These are phyloP conservation scores for Phaenicophaeus curvirostris DNA, from an alignment of 2,797 vertebrate species.

Conservation along the genomic window DNA sequence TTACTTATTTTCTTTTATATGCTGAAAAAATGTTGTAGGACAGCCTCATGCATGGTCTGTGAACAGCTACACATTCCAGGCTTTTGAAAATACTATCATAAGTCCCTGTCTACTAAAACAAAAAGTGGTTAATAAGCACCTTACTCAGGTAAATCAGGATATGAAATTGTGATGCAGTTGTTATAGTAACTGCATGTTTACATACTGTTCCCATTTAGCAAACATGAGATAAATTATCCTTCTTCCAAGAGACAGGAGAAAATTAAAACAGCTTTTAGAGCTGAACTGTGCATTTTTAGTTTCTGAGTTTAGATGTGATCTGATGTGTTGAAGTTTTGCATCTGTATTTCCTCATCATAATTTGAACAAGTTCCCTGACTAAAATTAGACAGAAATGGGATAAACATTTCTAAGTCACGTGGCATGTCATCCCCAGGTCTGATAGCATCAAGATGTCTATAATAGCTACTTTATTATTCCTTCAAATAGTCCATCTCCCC, in stretches of 20 bases:
- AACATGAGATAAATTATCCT: background rate
- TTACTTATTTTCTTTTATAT: background rate
- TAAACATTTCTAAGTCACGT: background rate
- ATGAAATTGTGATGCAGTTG: background rate
- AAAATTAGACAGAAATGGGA: background rate
- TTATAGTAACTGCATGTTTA: conserved; percentile 25
- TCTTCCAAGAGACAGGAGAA: background rate
- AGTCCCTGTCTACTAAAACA: background rate
- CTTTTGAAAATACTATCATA: background rate
- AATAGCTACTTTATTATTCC: background rate
- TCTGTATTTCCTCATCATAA: background rate
- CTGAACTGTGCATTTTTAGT: background rate
- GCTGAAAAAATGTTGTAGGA: background rate
- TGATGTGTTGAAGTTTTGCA: background rate
- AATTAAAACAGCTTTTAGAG: background rate
- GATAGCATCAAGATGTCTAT: background rate
- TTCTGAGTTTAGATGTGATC: background rate
- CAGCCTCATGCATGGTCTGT: background rate
- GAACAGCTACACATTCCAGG: background rate
- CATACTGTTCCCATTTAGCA: background rate
- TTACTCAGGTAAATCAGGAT: background rate
- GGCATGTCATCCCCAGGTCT: background rate
- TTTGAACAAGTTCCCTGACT: background rate
- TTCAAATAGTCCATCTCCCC: background rate
- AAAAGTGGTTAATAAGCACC: background rate